Conservation (phyloP, 2,797 vertebrate genomes). For the Sitta carolinensis region DNA sequence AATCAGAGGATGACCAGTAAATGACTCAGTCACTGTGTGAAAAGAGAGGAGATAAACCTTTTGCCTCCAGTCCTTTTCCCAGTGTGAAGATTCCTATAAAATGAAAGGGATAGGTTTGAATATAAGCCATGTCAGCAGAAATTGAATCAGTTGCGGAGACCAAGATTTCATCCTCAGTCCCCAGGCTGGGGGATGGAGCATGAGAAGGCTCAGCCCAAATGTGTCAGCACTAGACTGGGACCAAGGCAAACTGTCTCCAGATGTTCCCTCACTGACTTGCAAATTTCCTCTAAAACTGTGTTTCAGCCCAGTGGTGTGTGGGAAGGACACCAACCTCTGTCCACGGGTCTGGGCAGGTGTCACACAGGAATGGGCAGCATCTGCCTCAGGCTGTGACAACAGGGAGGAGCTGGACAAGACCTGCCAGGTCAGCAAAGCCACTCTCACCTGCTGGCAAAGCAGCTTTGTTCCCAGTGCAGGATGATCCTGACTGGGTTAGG, state of each 20-base stretch:
- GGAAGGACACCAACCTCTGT: background rate
- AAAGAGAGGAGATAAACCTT: background rate
- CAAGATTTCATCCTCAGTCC: background rate
- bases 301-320: background rate
- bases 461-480: background rate
- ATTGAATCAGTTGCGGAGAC: background rate
- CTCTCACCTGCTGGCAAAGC: background rate
- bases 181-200: background rate
- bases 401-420: background rate
- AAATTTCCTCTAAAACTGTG: background rate
- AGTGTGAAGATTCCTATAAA: background rate
- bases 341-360: background rate
- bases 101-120: background rate
- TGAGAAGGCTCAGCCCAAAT: background rate
- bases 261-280: background rate
- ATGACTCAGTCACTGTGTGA: background rate
- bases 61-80: background rate
- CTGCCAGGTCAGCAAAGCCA: background rate
- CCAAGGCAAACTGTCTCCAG: background rate
- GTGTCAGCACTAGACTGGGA: background rate
- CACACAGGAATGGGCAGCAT: background rate
- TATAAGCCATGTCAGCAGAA: background rate
- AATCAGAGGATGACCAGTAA: background rate
- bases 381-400: background rate
- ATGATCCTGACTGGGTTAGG: background rate